Conservation (phyloP, 2,888 invertebrate genomes). For the Amphipyra tragopoginis region DNA sequence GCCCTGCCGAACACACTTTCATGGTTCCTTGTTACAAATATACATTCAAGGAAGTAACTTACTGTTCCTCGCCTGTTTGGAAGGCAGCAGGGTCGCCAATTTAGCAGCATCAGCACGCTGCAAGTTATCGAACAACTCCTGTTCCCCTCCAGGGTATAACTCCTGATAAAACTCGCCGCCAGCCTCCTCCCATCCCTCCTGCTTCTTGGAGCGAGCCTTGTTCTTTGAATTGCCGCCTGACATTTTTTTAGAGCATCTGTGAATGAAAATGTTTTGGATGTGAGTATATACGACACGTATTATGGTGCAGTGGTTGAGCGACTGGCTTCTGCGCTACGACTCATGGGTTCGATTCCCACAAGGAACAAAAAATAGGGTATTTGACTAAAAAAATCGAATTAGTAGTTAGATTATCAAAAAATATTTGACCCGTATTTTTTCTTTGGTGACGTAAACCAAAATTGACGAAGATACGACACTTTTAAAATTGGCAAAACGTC, state of each 20-base stretch:
- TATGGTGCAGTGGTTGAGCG: too few species aligned
- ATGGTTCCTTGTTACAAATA: neutral
- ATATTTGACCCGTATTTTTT: too few species aligned
- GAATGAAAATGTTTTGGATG: neutral
- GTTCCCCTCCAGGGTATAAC: constrained; percentile 92
- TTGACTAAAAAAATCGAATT: too few species aligned
- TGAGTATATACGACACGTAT: too few species aligned
- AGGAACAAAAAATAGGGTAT: too few species aligned
- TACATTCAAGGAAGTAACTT: constrained; percentile 61
- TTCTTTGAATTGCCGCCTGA: constrained; percentile 85
- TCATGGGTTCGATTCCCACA: too few species aligned
- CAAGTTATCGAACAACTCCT: constrained; percentile 92
- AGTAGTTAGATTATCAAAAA: too few species aligned
- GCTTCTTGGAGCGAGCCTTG: constrained; percentile 77
- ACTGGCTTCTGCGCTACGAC: too few species aligned
- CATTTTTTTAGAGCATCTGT: constrained; percentile 75
- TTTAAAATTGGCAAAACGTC: too few species aligned
- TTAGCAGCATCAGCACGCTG: constrained; percentile 93
- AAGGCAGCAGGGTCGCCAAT: constrained; percentile 93
- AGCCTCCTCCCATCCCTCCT: constrained; percentile 94
- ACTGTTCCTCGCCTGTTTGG: constrained; percentile 94
- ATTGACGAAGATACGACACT: too few species aligned
- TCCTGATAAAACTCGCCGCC: constrained; percentile 96
- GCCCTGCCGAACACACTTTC: too few species aligned
- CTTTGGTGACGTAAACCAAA: too few species aligned